Evolutionary conservation across 2,888 invertebrate genomes (phyloP), one percentile per base, ranked within the genome.

Genomic region (Osmoderma eremita): DNA sequence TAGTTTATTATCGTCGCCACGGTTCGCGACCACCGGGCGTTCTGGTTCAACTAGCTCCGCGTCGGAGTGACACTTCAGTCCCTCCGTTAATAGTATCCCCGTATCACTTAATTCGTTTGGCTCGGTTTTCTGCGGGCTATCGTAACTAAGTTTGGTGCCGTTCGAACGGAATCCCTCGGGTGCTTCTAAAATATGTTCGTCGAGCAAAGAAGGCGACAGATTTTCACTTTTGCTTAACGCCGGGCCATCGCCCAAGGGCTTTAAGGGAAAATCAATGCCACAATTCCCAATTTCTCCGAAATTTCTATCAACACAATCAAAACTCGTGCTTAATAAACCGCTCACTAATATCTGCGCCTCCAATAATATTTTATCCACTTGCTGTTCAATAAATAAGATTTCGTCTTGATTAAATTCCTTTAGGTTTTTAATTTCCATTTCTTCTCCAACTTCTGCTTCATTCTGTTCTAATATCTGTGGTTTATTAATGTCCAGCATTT

Each of bases 151-250:
- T 50, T 66, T 49, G 41, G 65, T 65, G 17, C 22, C 50, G 38
- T 54, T 45, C 10, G 70, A 65, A 45, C 76, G 74, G 69, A 77
- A 77, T 68, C 75, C 75, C 67, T 75, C 76, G 3, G 77, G 77
- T 49, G 77, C 77, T 58, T 77, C 77, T 67, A 77, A 66, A 64
- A 76, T 75, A 53, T 53, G 62, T 54, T 66, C 65, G 13, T 66
- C 58, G 8, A 53, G 51, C 30, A 18, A 30, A 6, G 30, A 10
- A 42, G 58, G 42, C 17, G 30, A 30, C 45, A 45, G 13, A 61
- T 42, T 61, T 61, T 61, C 58, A 45, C 30, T 61, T 61, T 61
- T 61, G 45, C 36, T 45, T 30, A 48, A 45, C n/a, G 17, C 45
- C 5, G 18, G 6, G 30, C 45, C 45, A 15, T 45, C 30, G 18